A percentile compares a stretch with the other conserved stretches of the same genome.
Conservation (phyloP, 2,797 vertebrate species). For the Distichodus sexfasciatus region DNA sequence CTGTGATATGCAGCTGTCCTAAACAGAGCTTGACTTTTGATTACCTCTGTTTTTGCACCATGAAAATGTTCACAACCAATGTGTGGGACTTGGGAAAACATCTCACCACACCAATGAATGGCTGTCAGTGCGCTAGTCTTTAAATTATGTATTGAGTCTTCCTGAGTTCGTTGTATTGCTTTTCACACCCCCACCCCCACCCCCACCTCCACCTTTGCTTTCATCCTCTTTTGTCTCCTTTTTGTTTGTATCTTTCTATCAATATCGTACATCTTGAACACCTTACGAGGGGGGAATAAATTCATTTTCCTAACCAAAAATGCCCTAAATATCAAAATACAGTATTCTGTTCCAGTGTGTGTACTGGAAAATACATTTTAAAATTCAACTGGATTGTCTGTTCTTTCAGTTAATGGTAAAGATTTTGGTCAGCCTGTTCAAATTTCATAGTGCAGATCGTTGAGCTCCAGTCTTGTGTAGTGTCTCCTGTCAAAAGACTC, state of each 20-base stretch:
- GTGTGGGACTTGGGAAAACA: background rate
- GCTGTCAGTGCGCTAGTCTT: conserved; percentile 16
- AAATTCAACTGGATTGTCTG: conserved; percentile 29
- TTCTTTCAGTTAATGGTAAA: background rate
- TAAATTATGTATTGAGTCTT: conserved; percentile 56
- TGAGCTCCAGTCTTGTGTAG: conserved; percentile 91
- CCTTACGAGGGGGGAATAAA: background rate
- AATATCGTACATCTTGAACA: background rate
- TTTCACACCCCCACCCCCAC: conserved; percentile 33
- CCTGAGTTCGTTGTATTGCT: conserved; percentile 78
- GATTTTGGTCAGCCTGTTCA: conserved; percentile 54
- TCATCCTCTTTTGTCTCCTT: no score
- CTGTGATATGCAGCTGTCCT: background rate
- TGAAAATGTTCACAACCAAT: conserved; percentile 12
- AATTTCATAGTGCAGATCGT: conserved; percentile 89
- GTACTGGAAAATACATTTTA: background rate
- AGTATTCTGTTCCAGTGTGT: conserved; percentile 11
- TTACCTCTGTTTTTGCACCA: background rate
- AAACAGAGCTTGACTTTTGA: conserved; percentile 2
- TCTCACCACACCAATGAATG: conserved; percentile 16
- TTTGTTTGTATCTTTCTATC: background rate
- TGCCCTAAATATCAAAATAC: conserved; percentile 17
- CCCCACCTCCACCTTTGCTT: no score
- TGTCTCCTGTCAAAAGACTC: conserved; percentile 84
- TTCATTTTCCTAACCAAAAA: conserved; percentile 7